Conservation (phyloP, 2,888 invertebrate genomes). For the Caenorhabditis plicata region DNA sequence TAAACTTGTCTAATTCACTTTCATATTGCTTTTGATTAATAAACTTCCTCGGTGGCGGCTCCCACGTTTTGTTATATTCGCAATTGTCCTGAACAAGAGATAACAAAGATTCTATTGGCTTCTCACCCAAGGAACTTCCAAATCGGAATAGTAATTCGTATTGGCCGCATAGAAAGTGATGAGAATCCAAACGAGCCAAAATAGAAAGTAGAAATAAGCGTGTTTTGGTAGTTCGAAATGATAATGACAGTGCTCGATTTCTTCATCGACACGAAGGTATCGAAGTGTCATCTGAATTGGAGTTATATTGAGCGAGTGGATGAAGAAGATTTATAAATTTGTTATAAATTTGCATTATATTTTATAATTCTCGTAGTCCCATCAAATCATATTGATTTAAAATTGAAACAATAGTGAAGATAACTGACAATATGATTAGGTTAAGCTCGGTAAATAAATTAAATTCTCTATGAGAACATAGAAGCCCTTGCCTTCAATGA, state of each 20-base stretch:
- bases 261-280: slow-evolving; percentile 10
- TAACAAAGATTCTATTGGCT: background rate
- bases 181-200: slow-evolving; percentile 18
- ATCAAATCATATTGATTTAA: too few species aligned
- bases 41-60: slow-evolving; percentile 11
- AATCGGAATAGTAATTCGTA: slow-evolving; percentile 8
- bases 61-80: slow-evolving; percentile 24
- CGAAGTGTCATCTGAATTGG: too few species aligned
- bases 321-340: too few species aligned
- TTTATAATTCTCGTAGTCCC: too few species aligned
- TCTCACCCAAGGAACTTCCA: slow-evolving; percentile 18
- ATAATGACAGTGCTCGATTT: slow-evolving; percentile 19
- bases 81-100: slow-evolving; percentile 20
- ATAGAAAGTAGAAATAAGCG: slow-evolving; percentile 15
- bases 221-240: slow-evolving; percentile 16
- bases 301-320: too few species aligned
- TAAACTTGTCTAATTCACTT: slow-evolving; percentile 23
- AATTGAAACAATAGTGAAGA: too few species aligned
- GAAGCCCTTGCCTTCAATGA: too few species aligned
- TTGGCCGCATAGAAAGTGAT: slow-evolving; percentile 6
- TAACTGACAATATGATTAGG: too few species aligned
- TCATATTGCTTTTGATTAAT: slow-evolving; percentile 19
- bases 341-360: too few species aligned
- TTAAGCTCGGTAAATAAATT: too few species aligned
- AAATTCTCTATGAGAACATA: too few species aligned